Evolutionary conservation across 2,797 vertebrate genomes (phyloP).

Genomic region (Neolamprologus multifasciatus): DNA sequence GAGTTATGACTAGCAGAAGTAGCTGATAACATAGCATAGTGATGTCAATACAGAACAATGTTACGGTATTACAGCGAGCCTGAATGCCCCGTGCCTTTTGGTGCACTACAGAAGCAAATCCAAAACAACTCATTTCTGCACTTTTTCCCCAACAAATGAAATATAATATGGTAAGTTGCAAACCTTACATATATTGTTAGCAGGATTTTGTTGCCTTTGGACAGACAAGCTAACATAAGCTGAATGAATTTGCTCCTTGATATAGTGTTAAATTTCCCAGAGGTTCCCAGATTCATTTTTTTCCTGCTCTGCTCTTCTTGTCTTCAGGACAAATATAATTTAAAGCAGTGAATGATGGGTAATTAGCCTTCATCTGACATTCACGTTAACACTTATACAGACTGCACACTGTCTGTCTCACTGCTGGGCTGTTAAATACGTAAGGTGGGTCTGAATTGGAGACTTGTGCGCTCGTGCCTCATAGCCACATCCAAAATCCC

Average conservation of each 20-base stretch:
- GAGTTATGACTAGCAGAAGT: background rate
- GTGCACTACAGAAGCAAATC: background rate
- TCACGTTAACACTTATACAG: background rate
- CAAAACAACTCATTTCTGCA: background rate
- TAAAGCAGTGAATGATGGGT: background rate
- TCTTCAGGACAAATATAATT: background rate
- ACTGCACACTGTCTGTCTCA: background rate
- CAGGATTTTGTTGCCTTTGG: background rate
- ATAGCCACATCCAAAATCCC: background rate
- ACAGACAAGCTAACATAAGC: background rate
- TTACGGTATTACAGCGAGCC: background rate
- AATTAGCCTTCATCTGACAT: background rate
- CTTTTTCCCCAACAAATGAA: background rate
- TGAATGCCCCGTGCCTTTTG: background rate
- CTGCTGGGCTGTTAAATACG: background rate
- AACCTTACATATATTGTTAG: background rate
- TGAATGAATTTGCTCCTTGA: background rate
- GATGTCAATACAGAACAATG: background rate
- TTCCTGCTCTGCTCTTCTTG: background rate
- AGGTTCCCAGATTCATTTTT: background rate
- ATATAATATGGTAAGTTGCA: background rate
- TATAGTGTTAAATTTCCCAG: background rate
- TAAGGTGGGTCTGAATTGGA: background rate
- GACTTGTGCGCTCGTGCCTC: background rate
- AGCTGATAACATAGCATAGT: background rate